These are phyloP conservation scores for Colletes latitarsis DNA, from an alignment of 1,140 invertebrate genomes.

Conservation along the genomic window DNA sequence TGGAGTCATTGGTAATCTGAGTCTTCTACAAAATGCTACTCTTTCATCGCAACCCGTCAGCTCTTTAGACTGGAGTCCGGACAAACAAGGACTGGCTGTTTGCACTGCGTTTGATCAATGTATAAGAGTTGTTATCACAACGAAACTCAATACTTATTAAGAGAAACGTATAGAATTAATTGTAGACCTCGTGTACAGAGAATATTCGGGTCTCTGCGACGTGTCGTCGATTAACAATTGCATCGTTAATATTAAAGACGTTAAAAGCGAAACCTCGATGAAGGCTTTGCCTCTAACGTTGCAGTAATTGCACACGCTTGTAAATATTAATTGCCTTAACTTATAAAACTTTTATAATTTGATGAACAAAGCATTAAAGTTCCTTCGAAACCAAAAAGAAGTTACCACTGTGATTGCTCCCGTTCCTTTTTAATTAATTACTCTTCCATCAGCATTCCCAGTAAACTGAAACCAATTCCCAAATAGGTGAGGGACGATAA, in stretches of 20 bases:
- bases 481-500: too few relatives aligned
- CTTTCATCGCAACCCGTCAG: constrained; percentile 94
- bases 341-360: constrained; percentile 15
- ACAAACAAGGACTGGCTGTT: constrained; percentile 93
- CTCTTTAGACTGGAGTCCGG: constrained; percentile 94
- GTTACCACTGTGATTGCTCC: too few relatives aligned
- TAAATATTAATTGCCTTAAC: not conserved
- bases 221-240: not conserved
- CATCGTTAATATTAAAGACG: not conserved
- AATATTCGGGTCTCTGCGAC: not conserved
- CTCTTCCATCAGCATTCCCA: too few relatives aligned
- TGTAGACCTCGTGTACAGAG: not conserved
- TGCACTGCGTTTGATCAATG: constrained; percentile 96
- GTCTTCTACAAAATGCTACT: constrained; percentile 89
- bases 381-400: not conserved
- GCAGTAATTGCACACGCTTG: not conserved
- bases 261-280: not conserved
- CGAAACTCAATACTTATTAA: constrained; percentile 88
- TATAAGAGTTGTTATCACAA: constrained; percentile 93
- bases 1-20: constrained; percentile 89
- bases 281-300: not conserved
- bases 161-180: not conserved
- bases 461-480: too few relatives aligned
- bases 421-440: too few relatives aligned
- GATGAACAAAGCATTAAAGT: not conserved